These are phyloP conservation scores for Amiota minor DNA, from an alignment of 2,888 invertebrate species.

Conservation along the genomic window DNA sequence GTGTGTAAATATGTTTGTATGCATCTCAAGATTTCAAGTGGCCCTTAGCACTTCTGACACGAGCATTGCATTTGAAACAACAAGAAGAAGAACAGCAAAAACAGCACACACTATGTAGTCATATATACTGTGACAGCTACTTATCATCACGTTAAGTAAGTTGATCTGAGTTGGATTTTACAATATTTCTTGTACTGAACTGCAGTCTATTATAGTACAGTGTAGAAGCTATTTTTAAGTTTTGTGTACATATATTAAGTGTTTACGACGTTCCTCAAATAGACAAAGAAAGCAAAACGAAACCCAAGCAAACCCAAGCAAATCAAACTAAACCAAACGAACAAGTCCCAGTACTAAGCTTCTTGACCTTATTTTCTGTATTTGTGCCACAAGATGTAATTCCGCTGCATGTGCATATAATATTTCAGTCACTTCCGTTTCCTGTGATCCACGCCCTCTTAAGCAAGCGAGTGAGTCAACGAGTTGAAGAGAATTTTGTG, in stretches of 20 bases:
- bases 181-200: background rate
- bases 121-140: background rate
- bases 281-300: too few species aligned
- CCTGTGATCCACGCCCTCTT: background rate
- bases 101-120: background rate
- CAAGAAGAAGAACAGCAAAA: background rate
- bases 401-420: background rate
- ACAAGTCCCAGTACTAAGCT: background rate
- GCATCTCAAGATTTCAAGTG: background rate
- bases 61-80: background rate
- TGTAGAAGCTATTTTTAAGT: background rate
- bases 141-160: slow-evolving; percentile 24
- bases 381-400: background rate
- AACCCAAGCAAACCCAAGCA: too few species aligned
- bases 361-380: background rate
- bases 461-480: background rate
- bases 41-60: background rate
- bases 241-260: background rate
- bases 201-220: background rate
- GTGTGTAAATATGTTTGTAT: background rate
- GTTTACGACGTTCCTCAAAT: background rate
- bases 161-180: background rate
- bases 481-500: background rate
- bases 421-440: background rate
- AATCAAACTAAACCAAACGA: too few species aligned